Evolutionary conservation across 1,140 invertebrate genomes (phyloP), one percentile per base, ranked within the genome.

Genomic region (Drosophila nigrodunni): DNA sequence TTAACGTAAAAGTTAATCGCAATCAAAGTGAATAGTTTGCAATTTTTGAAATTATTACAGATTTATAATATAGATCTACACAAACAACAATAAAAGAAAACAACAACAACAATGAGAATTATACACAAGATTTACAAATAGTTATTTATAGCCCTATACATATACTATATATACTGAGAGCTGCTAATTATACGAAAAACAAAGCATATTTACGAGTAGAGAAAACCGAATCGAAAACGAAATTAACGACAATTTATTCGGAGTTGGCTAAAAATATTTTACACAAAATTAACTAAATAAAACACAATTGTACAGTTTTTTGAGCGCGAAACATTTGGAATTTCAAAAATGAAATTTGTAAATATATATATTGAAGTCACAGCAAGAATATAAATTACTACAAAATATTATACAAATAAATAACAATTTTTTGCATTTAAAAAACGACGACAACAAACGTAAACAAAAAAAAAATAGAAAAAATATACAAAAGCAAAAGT

Each of bases 401-500:
- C 83, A 74, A 49, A 69, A 67, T 76, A 71, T 74, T 86, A 73
- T 88, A 88, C 72, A 75, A 55, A 82, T 66, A 87, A 72, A 82
- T 60, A 81, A 81, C 58, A 74, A 69, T 79, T 88, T 82, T 87
- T 88, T 83, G 85, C 85, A 89, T 88, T 88, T 89, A 88, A 83
- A 68, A 37, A 57, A 37, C 50, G n/a, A 55, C 35, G 11, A 72
- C 57, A 52, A 58, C 49, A 75, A 66, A 80, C 50, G 65, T 55
- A 79, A 65, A 54, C 25, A 54, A 54, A 71, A 74, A 71, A 72
- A 80, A 83, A 75, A 80, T 88, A 88, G 83, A 74, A 78, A 67
- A 88, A 88, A 88, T 88, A 83, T 83, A 80, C 85, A 87, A 70
- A 61, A 50, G 47, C 34, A 71, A 70, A 66, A 57, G 39, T 46